A percentile compares a stretch with the other conserved stretches of the same genome.
phyloP scores from a whole-genome alignment of 2,888 invertebrate genomes.

The Carterocephalus palaemon region DNA sequence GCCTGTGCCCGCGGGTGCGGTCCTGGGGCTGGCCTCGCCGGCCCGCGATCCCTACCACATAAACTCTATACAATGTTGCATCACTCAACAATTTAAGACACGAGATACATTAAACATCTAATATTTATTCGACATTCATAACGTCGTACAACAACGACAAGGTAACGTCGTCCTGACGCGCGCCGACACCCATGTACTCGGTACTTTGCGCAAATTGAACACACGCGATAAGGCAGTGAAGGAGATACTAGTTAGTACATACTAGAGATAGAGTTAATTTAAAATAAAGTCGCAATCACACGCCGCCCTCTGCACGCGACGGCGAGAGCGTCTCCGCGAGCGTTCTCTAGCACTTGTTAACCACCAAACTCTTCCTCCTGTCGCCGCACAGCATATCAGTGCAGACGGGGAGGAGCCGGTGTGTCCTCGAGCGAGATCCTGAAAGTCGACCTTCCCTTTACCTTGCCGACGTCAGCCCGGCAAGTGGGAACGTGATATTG shows the following conservation, averaged over 20 bases:
- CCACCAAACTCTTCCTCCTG: too few species aligned
- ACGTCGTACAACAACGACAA: not conserved
- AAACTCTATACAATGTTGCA: slow-evolving; percentile 1
- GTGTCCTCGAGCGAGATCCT: too few species aligned
- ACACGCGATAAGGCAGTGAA: slow-evolving; percentile 55
- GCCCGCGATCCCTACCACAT: not conserved
- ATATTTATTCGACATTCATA: not conserved
- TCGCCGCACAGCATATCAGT: too few species aligned
- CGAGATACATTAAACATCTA: not conserved
- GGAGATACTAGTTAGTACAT: slow-evolving; percentile 12
- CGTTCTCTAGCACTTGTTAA: too few species aligned
- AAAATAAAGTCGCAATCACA: too few species aligned
- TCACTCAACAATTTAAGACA: slow-evolving; percentile 9
- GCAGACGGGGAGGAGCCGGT: too few species aligned
- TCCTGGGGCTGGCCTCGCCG: not conserved
- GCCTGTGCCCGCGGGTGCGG: too few species aligned
- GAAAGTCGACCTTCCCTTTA: too few species aligned
- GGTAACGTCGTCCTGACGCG: not conserved
- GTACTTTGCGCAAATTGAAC: slow-evolving; percentile 48
- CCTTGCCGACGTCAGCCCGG: too few species aligned
- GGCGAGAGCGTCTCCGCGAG: too few species aligned
- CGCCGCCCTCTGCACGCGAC: too few species aligned
- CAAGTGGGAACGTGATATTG: too few species aligned
- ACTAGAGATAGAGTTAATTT: not conserved
- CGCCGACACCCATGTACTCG: slow-evolving; percentile 31